Evolutionary conservation across 2,888 invertebrate species (phyloP), one percentile per base, ranked within the genome.

Genomic region (Troides helena): DNA sequence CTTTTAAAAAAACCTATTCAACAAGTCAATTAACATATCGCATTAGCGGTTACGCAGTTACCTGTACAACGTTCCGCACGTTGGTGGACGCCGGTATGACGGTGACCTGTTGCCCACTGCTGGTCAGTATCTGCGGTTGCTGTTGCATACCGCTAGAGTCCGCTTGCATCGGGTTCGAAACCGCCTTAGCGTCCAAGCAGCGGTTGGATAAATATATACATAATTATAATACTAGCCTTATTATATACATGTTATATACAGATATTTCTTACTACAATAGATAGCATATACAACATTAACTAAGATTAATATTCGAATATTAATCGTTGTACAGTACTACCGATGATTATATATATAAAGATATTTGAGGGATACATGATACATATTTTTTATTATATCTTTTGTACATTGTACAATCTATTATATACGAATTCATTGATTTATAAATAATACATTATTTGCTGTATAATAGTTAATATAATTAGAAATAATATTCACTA

Each of bases 21-120:
- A 12, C 50, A 18, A 50, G 50, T 50, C 18, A 17, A 17, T 50
- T 50, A 50, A 17, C 50, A 50, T 50, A 39, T 39, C 39, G 39
- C 39, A 39, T 10, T 39, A 39, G 39, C 1, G 39, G 39, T 39
- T 50, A 18, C 18, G 18, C 50, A 17, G 70, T 75, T 89, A 89
- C 89, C 90, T 89, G 90, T 63, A 89, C 85, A 71, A 88, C 77
- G 77, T 88, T 88, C 73, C 89, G 82, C 79, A 92, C 88, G 84
- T 94, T 94, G 75, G 94, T 82, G 67, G 94, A 69, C 73, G 77
- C 66, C 93, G 97, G 97, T 81, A 98, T 97, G 67, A 98, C 95
- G 7, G 97, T 97, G 75, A 97, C 94, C 81, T 97, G 97, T 81
- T 97, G 97, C 0, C 96, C 96, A 78, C 94, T 95, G 74, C 95